A percentile compares a stretch with the other conserved stretches of the same genome.
Evolutionary conservation across 2,797 vertebrate species (phyloP).

Genomic region (Microtus californicus): DNA sequence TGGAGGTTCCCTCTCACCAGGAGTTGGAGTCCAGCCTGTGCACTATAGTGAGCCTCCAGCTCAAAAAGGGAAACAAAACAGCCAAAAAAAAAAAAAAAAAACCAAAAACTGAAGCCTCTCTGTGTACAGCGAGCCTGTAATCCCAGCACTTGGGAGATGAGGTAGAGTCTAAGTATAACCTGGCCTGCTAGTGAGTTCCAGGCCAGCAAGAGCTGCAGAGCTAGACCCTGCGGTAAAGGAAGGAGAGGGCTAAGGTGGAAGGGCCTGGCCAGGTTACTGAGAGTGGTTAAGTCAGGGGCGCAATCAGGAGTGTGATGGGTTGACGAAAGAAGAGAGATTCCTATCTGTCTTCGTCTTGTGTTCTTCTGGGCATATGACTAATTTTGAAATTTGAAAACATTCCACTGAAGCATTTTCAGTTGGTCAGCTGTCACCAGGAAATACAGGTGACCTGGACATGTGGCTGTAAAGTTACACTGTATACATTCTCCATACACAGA

Average conservation of each 20-base stretch:
- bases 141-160: neutral
- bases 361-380: neutral
- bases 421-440: neutral
- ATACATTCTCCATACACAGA: neutral
- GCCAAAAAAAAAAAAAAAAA: neutral
- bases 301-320: too few relatives aligned
- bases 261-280: neutral
- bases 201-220: neutral
- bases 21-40: neutral
- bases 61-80: neutral
- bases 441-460: neutral
- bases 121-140: neutral
- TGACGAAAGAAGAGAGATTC: neutral
- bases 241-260: too few relatives aligned
- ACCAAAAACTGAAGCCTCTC: neutral
- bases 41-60: neutral
- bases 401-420: neutral
- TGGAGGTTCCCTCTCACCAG: too few relatives aligned
- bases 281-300: neutral
- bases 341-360: neutral
- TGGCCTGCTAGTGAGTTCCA: neutral
- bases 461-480: neutral
- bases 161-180: neutral
- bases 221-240: neutral
- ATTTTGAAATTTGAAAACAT: neutral